Percentiles rank a stretch among this genome's conserved stretches.
phyloP scores from a whole-genome alignment of 2,888 invertebrate species.

The Bombyx huttoni region DNA sequence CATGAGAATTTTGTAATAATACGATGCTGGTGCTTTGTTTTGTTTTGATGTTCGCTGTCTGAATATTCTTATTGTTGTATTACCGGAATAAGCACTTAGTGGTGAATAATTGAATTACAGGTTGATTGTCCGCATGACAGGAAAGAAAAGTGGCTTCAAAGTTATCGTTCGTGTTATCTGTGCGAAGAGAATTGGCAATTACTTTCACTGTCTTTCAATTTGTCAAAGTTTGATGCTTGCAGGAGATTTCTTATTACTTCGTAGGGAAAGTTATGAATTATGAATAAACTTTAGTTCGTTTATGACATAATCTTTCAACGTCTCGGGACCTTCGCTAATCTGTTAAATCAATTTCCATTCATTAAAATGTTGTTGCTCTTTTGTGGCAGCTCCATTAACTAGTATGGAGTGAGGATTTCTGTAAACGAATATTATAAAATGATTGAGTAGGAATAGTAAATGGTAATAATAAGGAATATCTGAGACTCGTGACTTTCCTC shows the following conservation, averaged over 20 bases:
- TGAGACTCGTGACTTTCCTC: constrained; percentile 25
- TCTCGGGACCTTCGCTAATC: no score
- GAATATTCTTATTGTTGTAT: constrained; percentile 23
- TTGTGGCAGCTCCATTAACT: no score
- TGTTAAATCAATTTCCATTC: no score
- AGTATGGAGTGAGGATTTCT: no score
- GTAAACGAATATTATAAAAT: no score
- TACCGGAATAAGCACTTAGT: constrained; percentile 25
- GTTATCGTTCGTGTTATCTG: constrained; percentile 41
- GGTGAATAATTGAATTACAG: constrained; percentile 40
- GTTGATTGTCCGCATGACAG: constrained; percentile 39
- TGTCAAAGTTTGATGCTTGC: constrained; percentile 1
- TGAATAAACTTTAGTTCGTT: background rate
- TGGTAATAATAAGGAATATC: constrained; percentile 8
- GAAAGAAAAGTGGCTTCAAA: constrained; percentile 37
- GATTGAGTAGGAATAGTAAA: background rate
- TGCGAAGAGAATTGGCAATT: constrained; percentile 34
- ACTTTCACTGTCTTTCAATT: constrained; percentile 31
- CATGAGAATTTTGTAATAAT: constrained; percentile 8
- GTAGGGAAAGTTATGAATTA: background rate
- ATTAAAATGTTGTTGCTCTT: no score
- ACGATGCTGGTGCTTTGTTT: constrained; percentile 13
- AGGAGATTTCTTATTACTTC: background rate
- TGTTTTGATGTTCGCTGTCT: constrained; percentile 9
- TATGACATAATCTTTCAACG: background rate